Base-by-base conservation (phyloP, 2,888 invertebrate species). In the Idaea straminata region DNA sequence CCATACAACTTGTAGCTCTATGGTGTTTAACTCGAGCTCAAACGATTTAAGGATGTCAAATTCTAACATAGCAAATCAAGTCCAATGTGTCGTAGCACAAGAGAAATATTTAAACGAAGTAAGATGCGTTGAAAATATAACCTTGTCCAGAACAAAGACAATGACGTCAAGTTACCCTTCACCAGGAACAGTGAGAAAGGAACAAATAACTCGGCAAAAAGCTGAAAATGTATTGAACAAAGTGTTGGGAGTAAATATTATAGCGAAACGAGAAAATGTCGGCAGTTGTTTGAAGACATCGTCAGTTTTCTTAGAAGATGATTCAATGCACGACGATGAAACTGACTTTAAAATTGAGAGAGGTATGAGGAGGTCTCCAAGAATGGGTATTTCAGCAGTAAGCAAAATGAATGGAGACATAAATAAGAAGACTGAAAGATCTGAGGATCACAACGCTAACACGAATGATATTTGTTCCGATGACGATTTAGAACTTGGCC, bases 401-500 rank as follows among this genome's bases (percentile, higher is more conserved):
- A 91, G 85, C 72, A 91, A 90, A 84, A 92, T 92, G 89, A 93
- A 93, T 68, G 93, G 93, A 61, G 93, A 93, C 66, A 82, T 92
- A 68, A 87, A 80, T 73, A 89, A 87, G 72, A 93, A 91, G 85
- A 87, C 87, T 83, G 89, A 88, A 70, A 80, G 77, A 71, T 75
- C 74, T 61, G 88, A 89, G 73, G 91, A 92, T 71, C 69, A 86
- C 15, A 91, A 89, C 73, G 84, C 87, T 35, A 89, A 87, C 69
- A 76, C 69, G 35, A 82, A 81, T 70, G 91, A 92, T 63, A 79
- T 83, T 35, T 81, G 85, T 61, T 91, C 93, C 4, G 94, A 94
- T 71, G 95, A 95, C 71, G 95, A 95, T 75, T 91, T 94, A 79
- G 93, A 93, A 69, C 89, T 95, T 88, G 93, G 95, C 59, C 95